phyloP scores from a whole-genome alignment of 2,113 vertebrate genomes.

The Gnathonemus echidnorhynchus region DNA sequence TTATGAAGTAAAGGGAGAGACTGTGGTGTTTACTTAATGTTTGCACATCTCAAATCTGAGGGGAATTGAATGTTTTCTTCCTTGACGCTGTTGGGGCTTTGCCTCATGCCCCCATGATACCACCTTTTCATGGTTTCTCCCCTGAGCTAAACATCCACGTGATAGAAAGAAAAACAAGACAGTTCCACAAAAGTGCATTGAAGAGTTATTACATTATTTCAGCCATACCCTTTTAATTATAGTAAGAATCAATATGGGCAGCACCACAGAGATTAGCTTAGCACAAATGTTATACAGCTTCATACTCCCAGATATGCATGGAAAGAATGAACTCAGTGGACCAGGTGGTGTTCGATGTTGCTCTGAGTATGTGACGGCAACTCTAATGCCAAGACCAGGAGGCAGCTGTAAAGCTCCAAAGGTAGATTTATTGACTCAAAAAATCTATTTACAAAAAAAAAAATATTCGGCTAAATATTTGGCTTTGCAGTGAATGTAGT shows the following conservation, averaged over 20 bases:
- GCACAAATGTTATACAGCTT: neutral
- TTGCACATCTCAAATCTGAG: conserved; percentile 32
- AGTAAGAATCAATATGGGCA: neutral
- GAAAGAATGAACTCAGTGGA: neutral
- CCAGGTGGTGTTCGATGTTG: neutral
- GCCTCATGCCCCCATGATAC: conserved; percentile 30
- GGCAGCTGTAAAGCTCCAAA: neutral
- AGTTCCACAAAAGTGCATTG: neutral
- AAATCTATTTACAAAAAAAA: neutral
- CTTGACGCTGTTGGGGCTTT: conserved; percentile 29
- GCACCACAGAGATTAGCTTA: neutral
- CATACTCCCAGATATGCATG: neutral
- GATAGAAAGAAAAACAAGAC: conserved; percentile 41
- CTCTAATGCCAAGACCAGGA: neutral
- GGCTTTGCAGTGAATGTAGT: neutral
- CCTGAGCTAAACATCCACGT: neutral
- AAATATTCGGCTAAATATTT: neutral
- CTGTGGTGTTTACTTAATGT: conserved; percentile 32
- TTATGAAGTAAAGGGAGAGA: neutral
- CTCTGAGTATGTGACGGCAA: neutral
- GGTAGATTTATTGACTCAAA: neutral
- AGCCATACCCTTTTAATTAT: neutral
- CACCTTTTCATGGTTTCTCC: conserved; percentile 11
- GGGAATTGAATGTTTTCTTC: conserved; percentile 13
- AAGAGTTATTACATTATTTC: neutral